These are phyloP conservation scores for Zapus hudsonius DNA, from an alignment of 2,113 vertebrate genomes.

Conservation along the genomic window DNA sequence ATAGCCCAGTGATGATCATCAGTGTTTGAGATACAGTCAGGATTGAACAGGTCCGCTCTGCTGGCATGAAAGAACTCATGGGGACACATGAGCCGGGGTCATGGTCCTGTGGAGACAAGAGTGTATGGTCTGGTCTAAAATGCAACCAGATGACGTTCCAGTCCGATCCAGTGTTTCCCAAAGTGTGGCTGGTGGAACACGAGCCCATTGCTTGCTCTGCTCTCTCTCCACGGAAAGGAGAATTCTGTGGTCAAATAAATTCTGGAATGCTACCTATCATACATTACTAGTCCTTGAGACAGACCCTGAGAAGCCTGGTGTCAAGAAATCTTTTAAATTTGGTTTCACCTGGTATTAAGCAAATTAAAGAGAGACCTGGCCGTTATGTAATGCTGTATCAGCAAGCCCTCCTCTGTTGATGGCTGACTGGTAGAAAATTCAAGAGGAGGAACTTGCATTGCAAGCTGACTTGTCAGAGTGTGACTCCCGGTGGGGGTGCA, in stretches of 20 bases:
- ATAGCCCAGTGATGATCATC: not conserved
- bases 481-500: too few relatives aligned
- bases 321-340: not conserved
- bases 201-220: not conserved
- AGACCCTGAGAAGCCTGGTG: not conserved
- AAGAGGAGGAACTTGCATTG: not conserved
- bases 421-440: not conserved
- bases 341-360: not conserved
- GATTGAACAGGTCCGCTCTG: not conserved
- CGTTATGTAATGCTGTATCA: not conserved
- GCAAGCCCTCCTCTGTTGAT: not conserved
- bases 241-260: not conserved
- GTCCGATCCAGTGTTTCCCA: not conserved
- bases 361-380: not conserved
- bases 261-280: not conserved
- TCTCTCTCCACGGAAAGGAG: not conserved
- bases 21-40: not conserved
- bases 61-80: not conserved
- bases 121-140: not conserved
- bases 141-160: not conserved
- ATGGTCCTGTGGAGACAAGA: not conserved
- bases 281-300: not conserved
- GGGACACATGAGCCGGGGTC: too few relatives aligned
- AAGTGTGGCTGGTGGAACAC: not conserved
- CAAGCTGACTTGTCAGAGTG: not conserved